Conservation (phyloP, 2,797 vertebrate species). For the Odontamblyopus lacepedii region DNA sequence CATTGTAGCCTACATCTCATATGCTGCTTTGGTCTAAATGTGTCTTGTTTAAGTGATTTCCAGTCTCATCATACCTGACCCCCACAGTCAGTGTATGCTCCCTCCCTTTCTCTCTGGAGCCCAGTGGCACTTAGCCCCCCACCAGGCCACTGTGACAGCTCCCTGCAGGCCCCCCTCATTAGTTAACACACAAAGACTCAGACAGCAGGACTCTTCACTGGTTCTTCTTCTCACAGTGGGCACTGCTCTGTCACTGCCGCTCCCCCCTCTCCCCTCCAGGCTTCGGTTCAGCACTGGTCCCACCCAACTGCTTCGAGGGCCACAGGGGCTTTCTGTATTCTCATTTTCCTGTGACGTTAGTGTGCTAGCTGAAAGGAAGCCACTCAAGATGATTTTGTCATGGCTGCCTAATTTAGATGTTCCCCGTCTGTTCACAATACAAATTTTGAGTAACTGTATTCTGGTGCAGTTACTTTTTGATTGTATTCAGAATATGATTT, state of each 20-base stretch:
- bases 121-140: conserved; percentile 48
- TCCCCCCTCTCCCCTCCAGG: conserved; percentile 27
- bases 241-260: conserved; percentile 39
- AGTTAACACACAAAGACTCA: conserved; percentile 69
- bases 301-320: conserved; percentile 39
- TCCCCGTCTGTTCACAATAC: conserved; percentile 18
- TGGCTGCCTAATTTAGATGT: conserved; percentile 23
- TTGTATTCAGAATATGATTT: no score
- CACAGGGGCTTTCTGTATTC: conserved; percentile 24
- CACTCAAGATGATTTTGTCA: conserved; percentile 34
- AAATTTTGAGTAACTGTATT: no score
- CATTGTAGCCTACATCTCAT: conserved; percentile 27
- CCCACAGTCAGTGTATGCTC: conserved; percentile 19
- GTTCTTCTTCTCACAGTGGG: conserved; percentile 42
- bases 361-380: conserved; percentile 54
- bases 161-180: conserved; percentile 55
- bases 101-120: conserved; percentile 10
- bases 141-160: conserved; percentile 51
- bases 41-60: conserved; percentile 23
- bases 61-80: conserved; percentile 30
- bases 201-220: conserved; percentile 48
- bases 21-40: conserved; percentile 29
- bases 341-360: conserved; percentile 63
- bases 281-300: conserved; percentile 23
- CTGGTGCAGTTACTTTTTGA: no score